These are phyloP conservation scores for Scaeva pyrastri DNA, from an alignment of 2,888 invertebrate genomes.

Conservation along the genomic window DNA sequence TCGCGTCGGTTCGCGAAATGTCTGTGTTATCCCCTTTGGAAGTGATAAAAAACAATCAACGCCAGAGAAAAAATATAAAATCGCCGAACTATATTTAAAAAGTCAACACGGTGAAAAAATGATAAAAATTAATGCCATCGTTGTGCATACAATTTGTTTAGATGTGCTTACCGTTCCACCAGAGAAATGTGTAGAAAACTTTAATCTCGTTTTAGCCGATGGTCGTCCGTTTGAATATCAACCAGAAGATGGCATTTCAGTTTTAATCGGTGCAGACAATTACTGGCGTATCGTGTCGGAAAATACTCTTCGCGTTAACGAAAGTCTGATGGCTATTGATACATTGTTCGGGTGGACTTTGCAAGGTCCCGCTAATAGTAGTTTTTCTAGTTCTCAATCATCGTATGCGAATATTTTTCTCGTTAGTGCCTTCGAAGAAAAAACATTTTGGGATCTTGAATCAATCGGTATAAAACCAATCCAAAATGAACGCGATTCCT, in stretches of 20 bases:
- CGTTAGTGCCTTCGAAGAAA: background rate
- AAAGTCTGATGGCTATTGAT: background rate
- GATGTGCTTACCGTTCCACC: constrained; percentile 1
- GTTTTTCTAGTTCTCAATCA: background rate
- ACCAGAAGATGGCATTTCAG: constrained; percentile 5
- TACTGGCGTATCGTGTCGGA: background rate
- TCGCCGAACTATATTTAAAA: constrained; percentile 6
- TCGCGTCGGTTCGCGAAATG: constrained; percentile 24
- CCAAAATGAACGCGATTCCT: background rate
- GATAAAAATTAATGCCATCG: background rate
- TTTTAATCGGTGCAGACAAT: constrained; percentile 5
- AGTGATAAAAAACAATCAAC: background rate
- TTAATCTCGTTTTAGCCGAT: constrained; percentile 4
- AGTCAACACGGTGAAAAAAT: constrained; percentile 20
- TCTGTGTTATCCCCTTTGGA: constrained; percentile 13
- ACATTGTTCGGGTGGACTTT: constrained; percentile 21
- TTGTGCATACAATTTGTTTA: background rate
- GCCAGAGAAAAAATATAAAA: constrained; percentile 18
- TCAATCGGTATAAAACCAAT: constrained; percentile 11
- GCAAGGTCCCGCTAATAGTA: background rate
- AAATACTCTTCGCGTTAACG: background rate
- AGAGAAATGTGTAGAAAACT: background rate
- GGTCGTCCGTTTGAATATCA: background rate
- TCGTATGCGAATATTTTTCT: constrained; percentile 15
- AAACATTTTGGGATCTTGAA: constrained; percentile 8